A percentile compares a stretch with the other conserved stretches of the same genome.
Conservation (phyloP, 35 echinoderm and acorn worm genomes). For the Apostichopus parvimensis region DNA sequence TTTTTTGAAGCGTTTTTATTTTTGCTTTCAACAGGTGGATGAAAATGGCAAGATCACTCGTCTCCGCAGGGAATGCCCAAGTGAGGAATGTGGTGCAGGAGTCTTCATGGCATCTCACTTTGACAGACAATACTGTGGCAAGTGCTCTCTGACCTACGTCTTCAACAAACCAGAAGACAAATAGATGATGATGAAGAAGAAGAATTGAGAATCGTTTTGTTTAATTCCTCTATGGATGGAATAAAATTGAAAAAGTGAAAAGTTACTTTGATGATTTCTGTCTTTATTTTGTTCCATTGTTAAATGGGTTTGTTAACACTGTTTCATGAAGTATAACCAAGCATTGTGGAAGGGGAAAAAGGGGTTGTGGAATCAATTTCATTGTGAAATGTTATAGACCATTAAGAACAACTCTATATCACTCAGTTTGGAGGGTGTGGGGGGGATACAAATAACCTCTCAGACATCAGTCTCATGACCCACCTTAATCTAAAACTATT, state of each 20-base stretch:
- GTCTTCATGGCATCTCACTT: constrained; percentile 99
- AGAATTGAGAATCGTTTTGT: background rate
- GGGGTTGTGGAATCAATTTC: too few relatives aligned
- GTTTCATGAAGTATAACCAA: too few relatives aligned
- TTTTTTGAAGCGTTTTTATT: background rate
- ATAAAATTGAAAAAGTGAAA: background rate
- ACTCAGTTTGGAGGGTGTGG: too few relatives aligned
- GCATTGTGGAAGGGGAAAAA: too few relatives aligned
- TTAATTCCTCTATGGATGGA: background rate
- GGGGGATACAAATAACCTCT: too few relatives aligned
- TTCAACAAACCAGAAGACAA: constrained; percentile 97
- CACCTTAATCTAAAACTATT: too few relatives aligned
- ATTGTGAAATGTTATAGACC: too few relatives aligned
- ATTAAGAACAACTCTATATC: too few relatives aligned
- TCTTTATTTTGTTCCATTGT: background rate
- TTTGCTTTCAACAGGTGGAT: constrained; percentile 75
- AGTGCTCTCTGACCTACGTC: constrained; percentile 96
- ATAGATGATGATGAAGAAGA: constrained; percentile 57
- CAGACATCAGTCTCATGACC: too few relatives aligned
- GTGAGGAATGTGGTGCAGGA: constrained; percentile 95
- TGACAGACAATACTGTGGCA: constrained; percentile 99
- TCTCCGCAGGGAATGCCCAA: constrained; percentile 96
- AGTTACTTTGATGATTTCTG: background rate
- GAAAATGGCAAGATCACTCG: constrained; percentile 99
- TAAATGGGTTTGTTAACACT: too few relatives aligned